These are phyloP conservation scores for Agrochola macilenta DNA, from an alignment of 2,888 invertebrate genomes.

Conservation along the genomic window DNA sequence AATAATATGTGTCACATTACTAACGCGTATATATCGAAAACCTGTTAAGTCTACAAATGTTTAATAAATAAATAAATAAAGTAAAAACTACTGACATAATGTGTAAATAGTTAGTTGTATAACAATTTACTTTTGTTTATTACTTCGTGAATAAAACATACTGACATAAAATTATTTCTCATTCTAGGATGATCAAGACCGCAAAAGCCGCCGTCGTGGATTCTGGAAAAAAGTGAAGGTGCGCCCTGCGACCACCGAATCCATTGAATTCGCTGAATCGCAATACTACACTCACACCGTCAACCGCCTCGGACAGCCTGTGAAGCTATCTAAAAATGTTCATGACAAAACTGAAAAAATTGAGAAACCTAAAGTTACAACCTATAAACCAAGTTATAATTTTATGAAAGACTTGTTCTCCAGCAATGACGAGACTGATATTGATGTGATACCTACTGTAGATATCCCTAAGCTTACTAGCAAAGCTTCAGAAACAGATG, in stretches of 20 bases:
- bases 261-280: constrained; percentile 95
- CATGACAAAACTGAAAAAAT: constrained; percentile 75
- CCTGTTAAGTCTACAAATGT: too few relatives aligned
- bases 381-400: constrained; percentile 83
- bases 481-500: constrained; percentile 60
- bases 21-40: too few relatives aligned
- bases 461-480: constrained; percentile 79
- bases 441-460: constrained; percentile 72
- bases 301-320: constrained; percentile 82
- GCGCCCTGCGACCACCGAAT: constrained; percentile 90
- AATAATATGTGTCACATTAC: not conserved
- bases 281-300: constrained; percentile 92
- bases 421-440: constrained; percentile 72
- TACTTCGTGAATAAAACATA: not conserved
- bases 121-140: too few relatives aligned
- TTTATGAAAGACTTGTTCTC: constrained; percentile 80
- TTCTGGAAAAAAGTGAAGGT: constrained; percentile 94
- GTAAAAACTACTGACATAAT: not conserved
- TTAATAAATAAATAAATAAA: too few relatives aligned
- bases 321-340: constrained; percentile 71
- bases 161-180: constrained; percentile 38
- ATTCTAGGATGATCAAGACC: constrained; percentile 78
- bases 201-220: constrained; percentile 91
- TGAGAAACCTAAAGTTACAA: constrained; percentile 80
- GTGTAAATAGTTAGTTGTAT: too few relatives aligned